phyloP scores from a whole-genome alignment of 2,797 vertebrate genomes.

The Mormyrus hasselquistii region DNA sequence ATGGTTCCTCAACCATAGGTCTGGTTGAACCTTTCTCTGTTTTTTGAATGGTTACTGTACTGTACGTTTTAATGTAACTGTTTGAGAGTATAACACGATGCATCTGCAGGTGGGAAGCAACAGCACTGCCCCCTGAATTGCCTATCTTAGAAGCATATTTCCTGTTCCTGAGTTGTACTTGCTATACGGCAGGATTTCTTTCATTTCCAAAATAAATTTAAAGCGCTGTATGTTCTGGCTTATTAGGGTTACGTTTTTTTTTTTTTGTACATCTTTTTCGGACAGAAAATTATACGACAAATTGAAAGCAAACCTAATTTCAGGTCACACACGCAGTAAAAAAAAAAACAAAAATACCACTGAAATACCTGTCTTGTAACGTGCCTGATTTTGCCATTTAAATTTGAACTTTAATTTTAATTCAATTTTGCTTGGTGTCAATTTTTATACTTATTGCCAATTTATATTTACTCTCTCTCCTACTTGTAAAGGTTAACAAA shows the following conservation, averaged over 20 bases:
- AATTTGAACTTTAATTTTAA: neutral
- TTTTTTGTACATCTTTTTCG: neutral
- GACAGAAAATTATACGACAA: neutral
- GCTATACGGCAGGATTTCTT: neutral
- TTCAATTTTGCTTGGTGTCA: neutral
- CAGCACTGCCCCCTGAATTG: neutral
- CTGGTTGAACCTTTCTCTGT: neutral
- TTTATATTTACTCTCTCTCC: neutral
- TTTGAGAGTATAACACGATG: neutral
- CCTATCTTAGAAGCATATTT: neutral
- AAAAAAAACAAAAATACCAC: neutral
- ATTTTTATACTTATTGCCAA: neutral
- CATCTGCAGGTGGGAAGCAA: neutral
- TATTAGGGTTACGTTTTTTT: neutral
- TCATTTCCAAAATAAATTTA: neutral
- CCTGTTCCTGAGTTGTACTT: neutral
- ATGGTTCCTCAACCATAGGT: neutral
- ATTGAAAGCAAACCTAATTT: neutral
- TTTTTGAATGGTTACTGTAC: neutral
- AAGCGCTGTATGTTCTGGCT: neutral
- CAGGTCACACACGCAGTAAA: neutral
- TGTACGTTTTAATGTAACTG: neutral
- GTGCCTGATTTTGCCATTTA: neutral
- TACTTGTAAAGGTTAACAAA: neutral
- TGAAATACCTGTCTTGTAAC: neutral